Percentiles rank a stretch among this genome's conserved stretches.
phyloP scores from a whole-genome alignment of 2,888 invertebrate genomes.

The Clusia tigrina region DNA sequence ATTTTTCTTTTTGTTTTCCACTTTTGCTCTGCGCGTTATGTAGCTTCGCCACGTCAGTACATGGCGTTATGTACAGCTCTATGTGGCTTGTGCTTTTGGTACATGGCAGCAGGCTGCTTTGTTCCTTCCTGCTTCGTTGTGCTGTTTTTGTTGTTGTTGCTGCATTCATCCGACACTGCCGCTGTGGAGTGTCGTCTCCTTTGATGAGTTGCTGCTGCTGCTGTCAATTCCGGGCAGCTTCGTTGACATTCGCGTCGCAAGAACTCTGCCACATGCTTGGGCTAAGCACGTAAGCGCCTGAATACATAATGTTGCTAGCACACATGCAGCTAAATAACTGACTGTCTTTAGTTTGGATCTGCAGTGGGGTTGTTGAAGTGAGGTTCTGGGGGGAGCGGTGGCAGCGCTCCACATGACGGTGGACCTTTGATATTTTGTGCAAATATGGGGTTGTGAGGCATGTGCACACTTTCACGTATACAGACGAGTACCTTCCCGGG shows the following conservation, averaged over 20 bases:
- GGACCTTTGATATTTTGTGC: constrained; percentile 4
- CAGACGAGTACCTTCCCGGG: no score
- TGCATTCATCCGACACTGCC: background rate
- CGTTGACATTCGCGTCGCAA: background rate
- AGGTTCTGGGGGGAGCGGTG: background rate
- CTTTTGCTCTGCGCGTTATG: background rate
- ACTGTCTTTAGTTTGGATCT: background rate
- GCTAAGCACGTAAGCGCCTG: background rate
- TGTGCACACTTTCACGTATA: no score
- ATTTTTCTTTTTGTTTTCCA: background rate
- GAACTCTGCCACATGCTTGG: background rate
- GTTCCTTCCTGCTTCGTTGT: background rate
- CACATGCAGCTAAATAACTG: background rate
- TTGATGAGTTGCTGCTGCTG: background rate
- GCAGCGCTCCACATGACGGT: background rate
- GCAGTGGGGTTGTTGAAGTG: background rate
- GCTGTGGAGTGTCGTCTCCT: background rate
- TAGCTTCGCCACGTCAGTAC: background rate
- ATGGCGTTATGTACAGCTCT: background rate
- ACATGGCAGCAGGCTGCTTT: background rate
- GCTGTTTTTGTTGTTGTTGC: background rate
- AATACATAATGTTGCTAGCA: background rate
- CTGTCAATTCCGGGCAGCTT: background rate
- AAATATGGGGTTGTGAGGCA: no score
- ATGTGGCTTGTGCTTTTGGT: no score